Percentiles rank a stretch among this genome's conserved stretches.
Conservation (phyloP, 2,797 vertebrate genomes). For the Meriones psammophilus region DNA sequence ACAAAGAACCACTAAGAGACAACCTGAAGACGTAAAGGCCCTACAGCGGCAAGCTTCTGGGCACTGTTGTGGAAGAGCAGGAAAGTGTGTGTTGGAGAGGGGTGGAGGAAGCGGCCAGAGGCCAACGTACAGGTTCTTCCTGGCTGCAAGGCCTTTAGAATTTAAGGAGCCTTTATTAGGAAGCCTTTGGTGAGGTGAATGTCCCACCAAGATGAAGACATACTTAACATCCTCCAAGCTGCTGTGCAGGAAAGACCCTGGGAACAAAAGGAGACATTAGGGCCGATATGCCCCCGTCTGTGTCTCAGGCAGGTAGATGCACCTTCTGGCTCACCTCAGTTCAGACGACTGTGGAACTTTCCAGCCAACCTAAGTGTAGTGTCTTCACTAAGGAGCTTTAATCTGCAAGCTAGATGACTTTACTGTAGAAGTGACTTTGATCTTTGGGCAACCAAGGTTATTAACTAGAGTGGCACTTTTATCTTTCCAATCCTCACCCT, state of each 20-base stretch:
- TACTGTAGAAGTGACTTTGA: background rate
- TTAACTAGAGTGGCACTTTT: background rate
- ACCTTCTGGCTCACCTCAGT: background rate
- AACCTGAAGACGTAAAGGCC: background rate
- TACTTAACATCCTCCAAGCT: background rate
- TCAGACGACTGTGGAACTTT: background rate
- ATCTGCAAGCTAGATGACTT: conserved; percentile 10
- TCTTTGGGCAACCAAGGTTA: background rate
- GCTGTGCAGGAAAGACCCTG: background rate
- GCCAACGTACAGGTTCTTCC: background rate
- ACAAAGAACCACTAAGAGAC: background rate
- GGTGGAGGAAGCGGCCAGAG: background rate
- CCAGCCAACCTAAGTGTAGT: background rate
- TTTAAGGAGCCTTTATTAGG: background rate
- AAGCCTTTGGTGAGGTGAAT: background rate
- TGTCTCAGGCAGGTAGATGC: background rate
- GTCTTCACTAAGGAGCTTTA: background rate
- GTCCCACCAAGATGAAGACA: background rate
- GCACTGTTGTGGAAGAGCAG: background rate
- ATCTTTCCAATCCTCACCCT: background rate
- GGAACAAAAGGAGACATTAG: background rate
- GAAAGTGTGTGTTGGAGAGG: background rate
- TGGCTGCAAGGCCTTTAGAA: background rate
- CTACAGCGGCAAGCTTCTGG: background rate
- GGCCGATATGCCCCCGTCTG: background rate